phyloP scores from a whole-genome alignment of 2,797 vertebrate species.

The Chanos chanos region DNA sequence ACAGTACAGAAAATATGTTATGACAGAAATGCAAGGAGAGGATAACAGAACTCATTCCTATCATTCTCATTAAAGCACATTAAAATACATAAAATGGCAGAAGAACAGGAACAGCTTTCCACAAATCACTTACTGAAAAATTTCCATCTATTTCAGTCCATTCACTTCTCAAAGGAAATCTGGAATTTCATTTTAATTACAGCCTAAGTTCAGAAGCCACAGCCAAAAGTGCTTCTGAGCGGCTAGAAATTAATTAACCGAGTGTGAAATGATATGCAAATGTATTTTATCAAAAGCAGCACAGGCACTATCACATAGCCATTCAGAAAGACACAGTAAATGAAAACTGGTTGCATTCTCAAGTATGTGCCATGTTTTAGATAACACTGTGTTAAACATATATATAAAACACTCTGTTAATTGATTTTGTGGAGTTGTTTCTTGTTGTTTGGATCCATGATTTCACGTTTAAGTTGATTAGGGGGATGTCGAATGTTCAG shows the following conservation, averaged over 20 bases:
- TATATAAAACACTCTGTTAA: constrained; percentile 51
- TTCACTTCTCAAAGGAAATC: not conserved
- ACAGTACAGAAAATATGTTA: no score
- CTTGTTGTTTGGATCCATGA: constrained; percentile 18
- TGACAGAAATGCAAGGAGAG: no score
- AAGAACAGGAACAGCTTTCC: no score
- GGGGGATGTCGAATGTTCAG: constrained; percentile 31
- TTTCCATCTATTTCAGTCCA: not conserved
- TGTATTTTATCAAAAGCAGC: constrained; percentile 41
- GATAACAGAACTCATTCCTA: no score
- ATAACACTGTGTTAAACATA: constrained; percentile 46
- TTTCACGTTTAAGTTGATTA: constrained; percentile 52
- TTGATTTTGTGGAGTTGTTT: constrained; percentile 49
- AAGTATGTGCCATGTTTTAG: constrained; percentile 56
- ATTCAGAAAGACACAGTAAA: constrained; percentile 33
- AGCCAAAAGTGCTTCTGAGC: constrained; percentile 9
- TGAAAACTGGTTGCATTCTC: constrained; percentile 26
- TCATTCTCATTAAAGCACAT: no score
- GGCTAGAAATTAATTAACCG: constrained; percentile 48
- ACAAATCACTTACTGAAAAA: no score
- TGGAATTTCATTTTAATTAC: constrained; percentile 44
- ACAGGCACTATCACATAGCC: constrained; percentile 48
- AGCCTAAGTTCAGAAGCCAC: constrained; percentile 23
- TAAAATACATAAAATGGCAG: no score
- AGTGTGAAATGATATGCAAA: constrained; percentile 56